phyloP scores from a whole-genome alignment of 1,140 invertebrate species.

The Temnothorax nylanderi region DNA sequence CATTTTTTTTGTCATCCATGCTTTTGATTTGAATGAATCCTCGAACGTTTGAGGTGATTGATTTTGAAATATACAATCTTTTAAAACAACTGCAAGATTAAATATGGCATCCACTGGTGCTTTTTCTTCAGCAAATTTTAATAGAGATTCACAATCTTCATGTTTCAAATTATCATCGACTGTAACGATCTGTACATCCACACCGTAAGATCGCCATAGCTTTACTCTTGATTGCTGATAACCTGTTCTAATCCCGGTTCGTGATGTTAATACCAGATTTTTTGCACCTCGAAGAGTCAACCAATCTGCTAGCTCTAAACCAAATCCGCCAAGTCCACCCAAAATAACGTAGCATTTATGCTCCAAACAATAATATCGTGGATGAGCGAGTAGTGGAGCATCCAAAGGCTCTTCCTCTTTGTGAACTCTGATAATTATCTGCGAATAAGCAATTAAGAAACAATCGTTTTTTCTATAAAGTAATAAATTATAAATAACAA shows the following conservation, averaged over 20 bases:
- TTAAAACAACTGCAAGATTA: conserved; percentile 90
- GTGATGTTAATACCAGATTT: conserved; percentile 89
- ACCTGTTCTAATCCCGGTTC: conserved; percentile 89
- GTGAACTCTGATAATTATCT: conserved; percentile 88
- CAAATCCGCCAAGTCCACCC: conserved; percentile 93
- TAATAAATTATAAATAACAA: no score
- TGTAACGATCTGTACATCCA: conserved; percentile 83
- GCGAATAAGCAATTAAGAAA: not conserved
- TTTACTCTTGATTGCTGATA: conserved; percentile 87
- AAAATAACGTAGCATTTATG: conserved; percentile 84
- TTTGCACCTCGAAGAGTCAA: conserved; percentile 89
- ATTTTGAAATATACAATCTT: conserved; percentile 85
- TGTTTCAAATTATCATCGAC: conserved; percentile 83
- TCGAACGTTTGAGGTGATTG: conserved; percentile 85
- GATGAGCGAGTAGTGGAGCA: conserved; percentile 82
- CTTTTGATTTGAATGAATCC: conserved; percentile 85
- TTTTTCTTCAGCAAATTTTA: conserved; percentile 86
- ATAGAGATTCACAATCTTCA: conserved; percentile 85
- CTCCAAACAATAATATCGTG: conserved; percentile 86
- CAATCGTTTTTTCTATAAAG: no score
- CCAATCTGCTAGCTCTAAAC: conserved; percentile 92
- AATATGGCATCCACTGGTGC: conserved; percentile 91
- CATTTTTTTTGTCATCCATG: conserved; percentile 64
- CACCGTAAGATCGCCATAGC: conserved; percentile 86
- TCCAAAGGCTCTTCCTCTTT: conserved; percentile 77